Evolutionary conservation across 2,113 vertebrate genomes (phyloP), one percentile per base, ranked within the genome.

Genomic region (Malurus elegans): DNA sequence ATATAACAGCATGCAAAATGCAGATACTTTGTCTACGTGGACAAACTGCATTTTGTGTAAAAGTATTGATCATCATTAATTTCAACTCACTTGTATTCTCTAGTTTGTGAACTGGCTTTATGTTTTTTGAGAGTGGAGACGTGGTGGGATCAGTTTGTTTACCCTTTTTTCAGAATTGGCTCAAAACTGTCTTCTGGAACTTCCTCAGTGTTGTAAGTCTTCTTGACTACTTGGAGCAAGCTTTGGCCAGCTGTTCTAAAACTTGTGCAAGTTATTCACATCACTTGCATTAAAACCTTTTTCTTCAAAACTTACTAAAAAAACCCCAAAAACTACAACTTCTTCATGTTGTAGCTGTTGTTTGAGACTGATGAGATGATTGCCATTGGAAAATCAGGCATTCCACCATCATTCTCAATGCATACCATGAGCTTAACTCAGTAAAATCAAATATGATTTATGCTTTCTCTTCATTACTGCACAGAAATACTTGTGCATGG

Each of bases 211-310:
- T 88, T 90, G 29, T 90, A 86, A 95, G 88, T 88, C 71, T 88
- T 91, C 69, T 96, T 79, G 90, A 93, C 93, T 90, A 82, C 66
- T 95, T 94, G 95, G 87, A 95, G 70, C 57, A 69, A 53, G 23
- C 78, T 79, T 94, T 95, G 92, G 66, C 62, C 96, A 94, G 92
- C 95, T 96, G 85, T 57, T 93, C 66, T 95, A 18, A 95, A 94
- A 79, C 31, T 93, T 6, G 1, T 90, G 57, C 64, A 83, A 80
- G 60, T 80, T 86, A 20, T 25, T 78, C 21, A 45, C n/a, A 36
- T 36, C 32, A 6, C 31, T 81, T 42, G 51, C 7, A 73, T 69
- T 31, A 8, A 61, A 76, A 76, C 11, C 2, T 44, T 44, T 36
- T 4, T 18, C 44, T 50, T 58, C 20, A 58, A 50, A 75, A 36